Conservation (phyloP, 1,140 invertebrate genomes). For the Camponotus floridanus region DNA sequence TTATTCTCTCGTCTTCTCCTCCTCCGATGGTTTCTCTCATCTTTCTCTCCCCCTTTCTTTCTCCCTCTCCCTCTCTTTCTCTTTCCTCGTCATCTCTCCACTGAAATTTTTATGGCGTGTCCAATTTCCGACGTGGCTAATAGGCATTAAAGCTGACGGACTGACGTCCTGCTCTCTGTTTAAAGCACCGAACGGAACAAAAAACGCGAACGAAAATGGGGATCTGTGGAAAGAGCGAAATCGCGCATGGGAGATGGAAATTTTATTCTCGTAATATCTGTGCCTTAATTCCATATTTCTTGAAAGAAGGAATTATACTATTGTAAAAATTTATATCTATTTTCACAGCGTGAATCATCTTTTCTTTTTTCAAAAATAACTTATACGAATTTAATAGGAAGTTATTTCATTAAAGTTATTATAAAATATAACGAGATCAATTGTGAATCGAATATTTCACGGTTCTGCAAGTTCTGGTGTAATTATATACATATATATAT, state of each 20-base stretch:
- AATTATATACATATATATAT: background rate
- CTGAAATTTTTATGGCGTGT: constrained; percentile 76
- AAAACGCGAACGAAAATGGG: constrained; percentile 36
- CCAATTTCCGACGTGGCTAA: constrained; percentile 75
- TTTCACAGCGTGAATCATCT: constrained; percentile 3
- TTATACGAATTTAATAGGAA: background rate
- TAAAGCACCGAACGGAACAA: constrained; percentile 39
- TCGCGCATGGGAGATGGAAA: constrained; percentile 19
- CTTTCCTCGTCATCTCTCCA: constrained; percentile 69
- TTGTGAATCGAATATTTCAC: background rate
- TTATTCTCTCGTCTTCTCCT: constrained; percentile 26
- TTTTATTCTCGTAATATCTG: constrained; percentile 19
- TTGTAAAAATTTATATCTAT: constrained; percentile 27
- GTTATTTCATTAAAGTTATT: constrained; percentile 5
- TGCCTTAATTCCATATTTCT: background rate
- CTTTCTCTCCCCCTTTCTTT: constrained; percentile 28
- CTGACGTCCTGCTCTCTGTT: constrained; percentile 60
- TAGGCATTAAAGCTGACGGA: constrained; percentile 75
- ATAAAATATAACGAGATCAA: background rate
- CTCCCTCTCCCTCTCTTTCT: constrained; percentile 44
- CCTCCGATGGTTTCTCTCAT: constrained; percentile 6
- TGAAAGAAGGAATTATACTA: background rate
- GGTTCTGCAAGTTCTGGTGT: background rate
- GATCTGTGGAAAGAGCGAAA: constrained; percentile 2
- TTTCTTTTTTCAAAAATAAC: background rate